A percentile compares a stretch with the other conserved stretches of the same genome.
Conservation (phyloP, 92 coral and sea anemone species). For the Galaxea fascicularis region DNA sequence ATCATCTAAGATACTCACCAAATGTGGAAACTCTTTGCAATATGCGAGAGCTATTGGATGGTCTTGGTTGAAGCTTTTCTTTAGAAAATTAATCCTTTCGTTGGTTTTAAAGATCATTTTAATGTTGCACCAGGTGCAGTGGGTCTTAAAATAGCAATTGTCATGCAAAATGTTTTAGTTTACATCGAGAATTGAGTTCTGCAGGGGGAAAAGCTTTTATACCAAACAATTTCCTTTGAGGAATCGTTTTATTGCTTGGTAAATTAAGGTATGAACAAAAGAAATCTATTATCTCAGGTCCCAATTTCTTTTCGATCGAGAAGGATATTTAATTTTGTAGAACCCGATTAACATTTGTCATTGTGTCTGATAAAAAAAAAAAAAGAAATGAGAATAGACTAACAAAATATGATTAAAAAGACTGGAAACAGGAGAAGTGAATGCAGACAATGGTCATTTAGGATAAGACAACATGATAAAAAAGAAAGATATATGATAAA, state of each 20-base stretch:
- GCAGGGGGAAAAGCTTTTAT: neutral
- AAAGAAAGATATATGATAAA: no score
- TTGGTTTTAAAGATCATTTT: neutral
- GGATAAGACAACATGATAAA: no score
- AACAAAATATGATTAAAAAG: no score
- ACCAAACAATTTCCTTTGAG: slow-evolving; percentile 2
- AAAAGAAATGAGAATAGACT: no score
- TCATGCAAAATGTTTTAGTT: neutral
- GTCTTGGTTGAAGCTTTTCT: neutral
- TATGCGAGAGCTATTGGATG: no score
- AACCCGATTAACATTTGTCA: no score
- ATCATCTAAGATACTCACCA: neutral
- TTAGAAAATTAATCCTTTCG: neutral
- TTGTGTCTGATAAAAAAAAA: no score
- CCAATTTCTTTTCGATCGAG: no score
- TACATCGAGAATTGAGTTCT: neutral
- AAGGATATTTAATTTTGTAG: no score
- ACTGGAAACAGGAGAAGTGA: no score
- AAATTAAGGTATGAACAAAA: neutral
- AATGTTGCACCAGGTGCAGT: neutral
- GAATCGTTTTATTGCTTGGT: neutral
- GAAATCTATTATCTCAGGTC: no score
- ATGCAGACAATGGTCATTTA: no score
- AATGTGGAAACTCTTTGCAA: neutral
- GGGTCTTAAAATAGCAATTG: neutral